Conservation (phyloP, 1,140 invertebrate genomes). For the Heliconius eleuchia region DNA sequence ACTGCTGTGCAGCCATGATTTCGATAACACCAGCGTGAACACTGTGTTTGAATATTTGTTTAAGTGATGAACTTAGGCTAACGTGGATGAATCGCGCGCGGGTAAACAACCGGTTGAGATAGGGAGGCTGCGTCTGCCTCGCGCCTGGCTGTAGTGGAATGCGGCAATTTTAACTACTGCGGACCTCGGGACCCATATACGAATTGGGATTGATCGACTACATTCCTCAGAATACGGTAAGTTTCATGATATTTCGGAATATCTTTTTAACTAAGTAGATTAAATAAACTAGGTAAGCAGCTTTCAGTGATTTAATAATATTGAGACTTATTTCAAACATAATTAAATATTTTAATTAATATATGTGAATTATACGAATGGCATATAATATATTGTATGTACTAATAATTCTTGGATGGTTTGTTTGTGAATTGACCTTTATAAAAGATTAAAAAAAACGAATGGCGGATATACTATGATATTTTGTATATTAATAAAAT, state of each 20-base stretch:
- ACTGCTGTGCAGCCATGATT: conserved; percentile 57
- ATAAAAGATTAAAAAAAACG: not conserved
- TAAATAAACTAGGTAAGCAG: too few relatives aligned
- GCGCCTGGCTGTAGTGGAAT: conserved; percentile 76
- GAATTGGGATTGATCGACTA: conserved; percentile 63
- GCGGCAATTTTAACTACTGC: conserved; percentile 80
- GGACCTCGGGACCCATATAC: conserved; percentile 69
- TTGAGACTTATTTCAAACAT: not conserved
- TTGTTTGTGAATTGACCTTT: not conserved
- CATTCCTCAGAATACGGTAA: conserved; percentile 57
- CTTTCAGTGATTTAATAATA: not conserved
- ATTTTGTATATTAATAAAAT: not conserved
- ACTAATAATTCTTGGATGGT: not conserved
- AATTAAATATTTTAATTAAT: not conserved
- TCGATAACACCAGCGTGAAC: conserved; percentile 39
- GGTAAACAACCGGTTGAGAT: conserved; percentile 74
- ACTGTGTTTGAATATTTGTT: conserved; percentile 64
- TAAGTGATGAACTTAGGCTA: conserved; percentile 62
- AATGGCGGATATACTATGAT: not conserved
- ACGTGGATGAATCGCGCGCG: conserved; percentile 44
- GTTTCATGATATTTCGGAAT: conserved; percentile 12
- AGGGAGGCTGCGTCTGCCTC: conserved; percentile 74
- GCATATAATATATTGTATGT: not conserved
- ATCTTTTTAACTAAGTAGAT: not conserved
- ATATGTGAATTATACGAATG: not conserved